These are phyloP conservation scores for Equus quagga DNA, from an alignment of 2,113 vertebrate species.

Conservation along the genomic window DNA sequence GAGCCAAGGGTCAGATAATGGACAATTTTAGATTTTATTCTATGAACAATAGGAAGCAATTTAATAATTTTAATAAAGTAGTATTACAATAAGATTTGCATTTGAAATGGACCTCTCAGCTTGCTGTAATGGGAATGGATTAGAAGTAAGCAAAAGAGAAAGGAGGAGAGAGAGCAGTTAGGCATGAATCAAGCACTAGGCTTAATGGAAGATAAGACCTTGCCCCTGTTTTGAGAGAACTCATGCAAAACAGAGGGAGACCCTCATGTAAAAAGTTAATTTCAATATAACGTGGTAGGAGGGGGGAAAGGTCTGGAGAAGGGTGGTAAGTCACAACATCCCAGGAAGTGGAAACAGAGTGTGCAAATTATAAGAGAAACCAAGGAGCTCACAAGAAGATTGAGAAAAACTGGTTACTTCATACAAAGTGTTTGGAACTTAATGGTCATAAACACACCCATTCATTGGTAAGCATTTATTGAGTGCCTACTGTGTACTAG, in stretches of 20 bases:
- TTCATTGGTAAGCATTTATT: not conserved
- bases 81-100: not conserved
- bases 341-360: not conserved
- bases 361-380: not conserved
- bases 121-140: not conserved
- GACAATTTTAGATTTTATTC: not conserved
- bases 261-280: not conserved
- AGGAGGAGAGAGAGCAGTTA: not conserved
- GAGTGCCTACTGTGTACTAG: not conserved
- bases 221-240: not conserved
- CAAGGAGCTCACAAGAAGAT: not conserved
- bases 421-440: not conserved
- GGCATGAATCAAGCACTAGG: not conserved
- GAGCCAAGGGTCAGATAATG: not conserved
- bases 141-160: not conserved
- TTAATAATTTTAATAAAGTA: not conserved
- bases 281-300: not conserved
- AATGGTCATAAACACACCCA: not conserved
- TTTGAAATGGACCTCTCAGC: not conserved
- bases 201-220: not conserved
- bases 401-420: not conserved
- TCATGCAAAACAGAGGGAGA: not conserved
- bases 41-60: not conserved
- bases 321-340: not conserved
- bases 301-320: not conserved